A percentile compares a stretch with the other conserved stretches of the same genome.
Evolutionary conservation across 2,888 invertebrate genomes (phyloP).

Genomic region (Steinernema hermaphroditum): DNA sequence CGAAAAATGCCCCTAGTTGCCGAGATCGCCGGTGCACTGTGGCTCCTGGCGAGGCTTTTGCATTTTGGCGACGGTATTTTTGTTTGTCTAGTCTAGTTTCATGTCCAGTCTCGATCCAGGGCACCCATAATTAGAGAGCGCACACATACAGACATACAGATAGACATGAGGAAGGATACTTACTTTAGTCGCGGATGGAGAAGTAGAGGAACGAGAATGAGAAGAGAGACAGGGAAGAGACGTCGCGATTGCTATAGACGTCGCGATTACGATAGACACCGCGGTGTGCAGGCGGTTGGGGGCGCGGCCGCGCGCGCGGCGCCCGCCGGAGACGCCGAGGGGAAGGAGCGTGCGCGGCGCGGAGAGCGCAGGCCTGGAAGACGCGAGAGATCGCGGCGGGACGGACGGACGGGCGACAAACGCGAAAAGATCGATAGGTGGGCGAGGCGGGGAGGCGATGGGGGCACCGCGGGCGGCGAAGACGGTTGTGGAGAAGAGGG

Average conservation of each 20-base stretch:
- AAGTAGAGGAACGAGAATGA: conserved; percentile 17
- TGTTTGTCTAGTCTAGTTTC: neutral
- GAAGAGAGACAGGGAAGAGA: conserved; percentile 7
- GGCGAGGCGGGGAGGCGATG: neutral
- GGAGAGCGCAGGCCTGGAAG: neutral
- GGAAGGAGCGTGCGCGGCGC: neutral
- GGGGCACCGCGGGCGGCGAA: neutral
- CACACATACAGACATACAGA: conserved; percentile 15
- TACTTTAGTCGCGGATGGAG: conserved; percentile 23
- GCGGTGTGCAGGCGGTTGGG: neutral
- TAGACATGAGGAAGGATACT: conserved; percentile 6
- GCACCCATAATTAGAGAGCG: conserved; percentile 26
- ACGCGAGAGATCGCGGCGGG: neutral
- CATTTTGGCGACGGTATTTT: neutral
- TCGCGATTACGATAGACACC: neutral
- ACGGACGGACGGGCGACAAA: neutral
- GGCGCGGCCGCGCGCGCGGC: neutral
- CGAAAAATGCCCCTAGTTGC: neutral
- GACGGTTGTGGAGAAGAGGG: neutral
- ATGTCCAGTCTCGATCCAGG: conserved; percentile 7
- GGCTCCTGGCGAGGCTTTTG: neutral
- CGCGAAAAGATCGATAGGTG: neutral
- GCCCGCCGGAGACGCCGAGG: neutral
- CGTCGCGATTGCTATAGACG: neutral
- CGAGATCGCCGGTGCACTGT: neutral